These are phyloP conservation scores for Cephus spinipes DNA, from an alignment of 2,888 invertebrate species.

Conservation along the genomic window DNA sequence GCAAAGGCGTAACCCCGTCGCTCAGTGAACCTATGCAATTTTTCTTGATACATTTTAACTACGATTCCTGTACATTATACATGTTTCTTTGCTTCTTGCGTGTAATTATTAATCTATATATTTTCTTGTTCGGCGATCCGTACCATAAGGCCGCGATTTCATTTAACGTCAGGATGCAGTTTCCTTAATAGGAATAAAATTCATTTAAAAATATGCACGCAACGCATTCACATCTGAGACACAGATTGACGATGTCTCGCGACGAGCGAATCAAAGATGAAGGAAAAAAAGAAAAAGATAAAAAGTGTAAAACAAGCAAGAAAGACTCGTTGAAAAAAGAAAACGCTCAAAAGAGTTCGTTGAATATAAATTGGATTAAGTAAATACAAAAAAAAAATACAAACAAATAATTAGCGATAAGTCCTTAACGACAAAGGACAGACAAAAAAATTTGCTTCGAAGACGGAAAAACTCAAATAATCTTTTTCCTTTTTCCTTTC, in stretches of 20 bases:
- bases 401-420: background rate
- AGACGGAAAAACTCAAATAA: background rate
- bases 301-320: background rate
- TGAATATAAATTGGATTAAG: background rate
- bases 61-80: background rate
- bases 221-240: background rate
- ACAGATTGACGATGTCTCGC: background rate
- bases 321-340: background rate
- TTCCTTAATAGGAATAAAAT: background rate
- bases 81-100: background rate
- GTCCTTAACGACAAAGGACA: background rate
- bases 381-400: background rate
- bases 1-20: background rate
- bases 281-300: background rate
- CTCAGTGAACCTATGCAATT: background rate
- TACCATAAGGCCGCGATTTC: background rate
- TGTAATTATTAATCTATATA: background rate
- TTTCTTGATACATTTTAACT: background rate
- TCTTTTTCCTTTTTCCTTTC: constrained; percentile 5
- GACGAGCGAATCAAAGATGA: background rate
- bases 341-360: background rate
- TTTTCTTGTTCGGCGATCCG: background rate
- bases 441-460: background rate
- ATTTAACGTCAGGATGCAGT: background rate
- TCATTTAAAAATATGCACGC: background rate